These are phyloP conservation scores for Varanus komodoensis DNA, from an alignment of 2,113 vertebrate genomes.

Conservation along the genomic window DNA sequence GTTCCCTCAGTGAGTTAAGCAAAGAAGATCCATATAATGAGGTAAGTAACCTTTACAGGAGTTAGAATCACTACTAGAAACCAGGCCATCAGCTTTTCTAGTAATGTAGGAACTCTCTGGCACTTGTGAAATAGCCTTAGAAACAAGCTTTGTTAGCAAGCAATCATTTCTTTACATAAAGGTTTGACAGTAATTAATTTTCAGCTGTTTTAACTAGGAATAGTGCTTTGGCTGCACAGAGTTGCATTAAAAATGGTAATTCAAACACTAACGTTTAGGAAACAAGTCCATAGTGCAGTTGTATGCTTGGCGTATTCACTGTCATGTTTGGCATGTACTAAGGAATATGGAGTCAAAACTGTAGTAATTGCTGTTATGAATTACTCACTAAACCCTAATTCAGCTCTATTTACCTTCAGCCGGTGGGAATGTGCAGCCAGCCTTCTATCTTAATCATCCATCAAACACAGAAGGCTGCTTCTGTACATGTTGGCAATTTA, in stretches of 20 bases:
- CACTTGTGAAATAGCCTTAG: fast-evolving
- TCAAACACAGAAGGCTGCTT: neutral
- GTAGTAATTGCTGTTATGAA: conserved; percentile 1
- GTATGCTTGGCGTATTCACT: conserved; percentile 11
- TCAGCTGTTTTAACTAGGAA: neutral
- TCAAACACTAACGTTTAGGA: neutral
- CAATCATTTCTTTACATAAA: conserved; percentile 3
- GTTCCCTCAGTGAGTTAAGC: neutral
- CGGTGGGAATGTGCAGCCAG: neutral
- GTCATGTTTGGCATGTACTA: conserved; percentile 24
- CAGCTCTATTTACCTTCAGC: neutral
- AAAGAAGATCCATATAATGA: conserved; percentile 49
- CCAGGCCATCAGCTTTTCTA: conserved; percentile 14
- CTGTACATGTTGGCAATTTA: neutral
- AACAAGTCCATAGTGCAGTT: conserved; percentile 7
- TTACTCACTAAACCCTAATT: neutral
- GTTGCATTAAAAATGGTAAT: conserved; percentile 36
- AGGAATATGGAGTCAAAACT: conserved; percentile 25
- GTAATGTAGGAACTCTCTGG: neutral
- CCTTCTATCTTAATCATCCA: neutral
- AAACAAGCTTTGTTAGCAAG: neutral
- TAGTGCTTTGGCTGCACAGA: neutral
- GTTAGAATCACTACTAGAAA: conserved; percentile 34
- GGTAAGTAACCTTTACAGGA: neutral
- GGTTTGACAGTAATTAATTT: fast-evolving